Evolutionary conservation across 2,888 invertebrate species (phyloP).

Genomic region (Lasius fuliginosus): DNA sequence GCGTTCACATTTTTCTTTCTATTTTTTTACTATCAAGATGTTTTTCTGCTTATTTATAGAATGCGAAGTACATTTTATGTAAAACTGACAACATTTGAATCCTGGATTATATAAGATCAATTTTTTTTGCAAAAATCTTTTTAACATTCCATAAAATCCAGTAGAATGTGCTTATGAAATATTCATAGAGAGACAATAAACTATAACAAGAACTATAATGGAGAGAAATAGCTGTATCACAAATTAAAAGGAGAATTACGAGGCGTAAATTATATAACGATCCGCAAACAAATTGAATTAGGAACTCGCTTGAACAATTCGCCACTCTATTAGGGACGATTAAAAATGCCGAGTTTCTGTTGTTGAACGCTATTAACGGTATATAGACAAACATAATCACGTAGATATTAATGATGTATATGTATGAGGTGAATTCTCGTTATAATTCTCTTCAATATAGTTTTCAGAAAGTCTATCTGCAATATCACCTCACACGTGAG

Average conservation of each 20-base stretch:
- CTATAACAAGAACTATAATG: not conserved
- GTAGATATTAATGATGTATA: not conserved
- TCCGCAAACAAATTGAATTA: not conserved
- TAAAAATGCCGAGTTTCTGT: not conserved
- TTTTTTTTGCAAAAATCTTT: not conserved
- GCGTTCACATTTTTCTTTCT: not conserved
- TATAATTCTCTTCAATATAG: not conserved
- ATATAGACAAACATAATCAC: constrained; percentile 8
- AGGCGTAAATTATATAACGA: not conserved
- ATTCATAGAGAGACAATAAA: not conserved
- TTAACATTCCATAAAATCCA: not conserved
- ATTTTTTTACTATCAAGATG: not conserved
- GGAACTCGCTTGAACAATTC: not conserved
- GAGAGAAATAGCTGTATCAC: not conserved
- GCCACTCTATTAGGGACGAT: not conserved
- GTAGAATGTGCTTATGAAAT: not conserved
- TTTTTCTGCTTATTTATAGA: not conserved
- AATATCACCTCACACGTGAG: not conserved
- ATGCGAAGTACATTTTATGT: not conserved
- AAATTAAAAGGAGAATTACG: constrained; percentile 6
- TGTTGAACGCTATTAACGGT: not conserved
- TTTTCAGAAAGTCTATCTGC: not conserved
- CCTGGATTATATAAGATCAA: not conserved
- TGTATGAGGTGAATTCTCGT: not conserved
- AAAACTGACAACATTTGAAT: not conserved